Percentiles rank a stretch among this genome's conserved stretches.
Conservation (phyloP, 2,888 invertebrate species). For the Temnothorax unifasciatus region DNA sequence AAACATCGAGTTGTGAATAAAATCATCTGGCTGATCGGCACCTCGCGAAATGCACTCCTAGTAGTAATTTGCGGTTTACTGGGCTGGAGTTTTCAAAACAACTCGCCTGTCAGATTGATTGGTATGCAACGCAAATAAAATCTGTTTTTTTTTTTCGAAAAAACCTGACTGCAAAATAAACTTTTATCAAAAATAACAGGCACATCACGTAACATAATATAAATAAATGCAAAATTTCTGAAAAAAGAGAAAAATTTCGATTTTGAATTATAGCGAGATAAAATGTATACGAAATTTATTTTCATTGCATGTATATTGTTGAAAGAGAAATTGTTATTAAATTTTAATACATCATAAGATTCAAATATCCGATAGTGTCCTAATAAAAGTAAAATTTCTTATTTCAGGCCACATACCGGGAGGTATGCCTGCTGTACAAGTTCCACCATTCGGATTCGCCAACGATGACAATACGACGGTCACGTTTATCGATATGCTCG, state of each 20-base stretch:
- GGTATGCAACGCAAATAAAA: constrained; percentile 85
- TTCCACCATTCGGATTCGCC: constrained; percentile 90
- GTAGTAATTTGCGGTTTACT: constrained; percentile 92
- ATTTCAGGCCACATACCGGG: constrained; percentile 90
- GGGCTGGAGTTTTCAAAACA: constrained; percentile 89
- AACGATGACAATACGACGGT: constrained; percentile 88
- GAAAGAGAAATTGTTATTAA: background rate
- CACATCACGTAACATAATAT: background rate
- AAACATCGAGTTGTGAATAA: constrained; percentile 89
- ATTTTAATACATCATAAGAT: background rate
- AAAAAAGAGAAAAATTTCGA: background rate
- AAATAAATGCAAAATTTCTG: background rate
- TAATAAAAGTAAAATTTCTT: constrained; percentile 20
- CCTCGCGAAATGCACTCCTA: constrained; percentile 94
- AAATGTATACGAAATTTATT: background rate
- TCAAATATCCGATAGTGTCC: background rate
- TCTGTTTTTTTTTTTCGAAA: background rate
- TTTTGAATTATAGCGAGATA: background rate
- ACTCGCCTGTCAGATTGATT: constrained; percentile 90
- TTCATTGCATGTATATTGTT: background rate
- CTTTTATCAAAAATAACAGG: background rate
- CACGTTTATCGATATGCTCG: constrained; percentile 91
- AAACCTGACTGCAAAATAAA: background rate
- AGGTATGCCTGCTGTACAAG: constrained; percentile 90
- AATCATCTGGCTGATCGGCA: constrained; percentile 92